Evolutionary conservation across 2,888 invertebrate species (phyloP).

Genomic region (Agrilus mali): DNA sequence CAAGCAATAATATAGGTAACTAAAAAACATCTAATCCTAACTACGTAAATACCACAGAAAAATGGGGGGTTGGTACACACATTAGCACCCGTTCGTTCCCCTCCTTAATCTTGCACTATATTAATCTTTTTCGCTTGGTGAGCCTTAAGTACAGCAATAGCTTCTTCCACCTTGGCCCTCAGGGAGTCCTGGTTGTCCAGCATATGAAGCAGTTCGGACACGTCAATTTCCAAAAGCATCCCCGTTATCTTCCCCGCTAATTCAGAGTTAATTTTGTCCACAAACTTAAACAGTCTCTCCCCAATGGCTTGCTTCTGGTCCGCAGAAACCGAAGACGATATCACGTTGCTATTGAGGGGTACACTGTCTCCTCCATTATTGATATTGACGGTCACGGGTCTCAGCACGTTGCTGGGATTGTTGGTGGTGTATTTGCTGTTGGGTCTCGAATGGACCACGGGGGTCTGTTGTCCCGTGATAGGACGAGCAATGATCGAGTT

Average conservation of each 20-base stretch:
- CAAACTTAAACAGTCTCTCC: conserved; percentile 91
- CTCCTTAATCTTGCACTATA: conserved; percentile 17
- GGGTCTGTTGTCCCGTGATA: conserved; percentile 71
- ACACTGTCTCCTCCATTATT: conserved; percentile 41
- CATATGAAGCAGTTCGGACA: conserved; percentile 93
- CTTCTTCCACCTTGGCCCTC: conserved; percentile 94
- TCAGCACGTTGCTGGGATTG: conserved; percentile 38
- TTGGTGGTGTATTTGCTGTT: conserved; percentile 81
- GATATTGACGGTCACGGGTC: conserved; percentile 22
- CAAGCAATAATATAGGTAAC: no score
- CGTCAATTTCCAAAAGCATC: conserved; percentile 86
- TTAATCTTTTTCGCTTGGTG: conserved; percentile 56
- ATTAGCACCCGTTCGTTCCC: no score
- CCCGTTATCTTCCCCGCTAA: conserved; percentile 97
- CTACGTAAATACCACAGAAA: neutral
- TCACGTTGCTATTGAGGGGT: conserved; percentile 82
- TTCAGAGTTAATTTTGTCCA: conserved; percentile 84
- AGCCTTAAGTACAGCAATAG: conserved; percentile 93
- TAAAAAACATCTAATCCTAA: no score
- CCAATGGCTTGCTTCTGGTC: conserved; percentile 99
- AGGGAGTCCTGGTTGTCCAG: conserved; percentile 89
- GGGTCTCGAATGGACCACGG: conserved; percentile 53
- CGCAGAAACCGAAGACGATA: conserved; percentile 84
- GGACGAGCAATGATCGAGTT: conserved; percentile 61
- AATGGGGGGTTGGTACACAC: neutral